Conservation (phyloP, 2,797 vertebrate genomes). For the Masticophis lateralis region DNA sequence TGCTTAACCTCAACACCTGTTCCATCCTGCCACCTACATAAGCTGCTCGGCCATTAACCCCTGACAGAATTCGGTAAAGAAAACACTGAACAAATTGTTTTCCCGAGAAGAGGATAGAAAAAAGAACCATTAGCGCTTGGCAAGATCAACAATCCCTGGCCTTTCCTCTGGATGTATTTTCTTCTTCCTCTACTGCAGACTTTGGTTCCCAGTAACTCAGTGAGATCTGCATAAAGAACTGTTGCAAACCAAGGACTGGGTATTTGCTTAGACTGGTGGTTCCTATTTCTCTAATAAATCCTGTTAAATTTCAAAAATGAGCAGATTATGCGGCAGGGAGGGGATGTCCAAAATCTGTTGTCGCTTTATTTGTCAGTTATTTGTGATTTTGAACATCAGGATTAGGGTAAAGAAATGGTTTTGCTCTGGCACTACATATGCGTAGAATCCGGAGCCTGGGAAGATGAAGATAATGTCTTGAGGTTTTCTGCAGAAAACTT, state of each 20-base stretch:
- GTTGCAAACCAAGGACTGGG: not conserved
- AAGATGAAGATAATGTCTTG: not conserved
- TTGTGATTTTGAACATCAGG: not conserved
- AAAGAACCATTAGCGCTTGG: not conserved
- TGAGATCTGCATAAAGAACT: not conserved
- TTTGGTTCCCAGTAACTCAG: not conserved
- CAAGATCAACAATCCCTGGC: not conserved
- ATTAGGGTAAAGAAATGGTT: not conserved
- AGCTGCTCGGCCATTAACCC: constrained; percentile 13
- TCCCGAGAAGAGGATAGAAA: not conserved
- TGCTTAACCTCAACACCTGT: constrained; percentile 38
- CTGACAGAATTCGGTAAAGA: not conserved
- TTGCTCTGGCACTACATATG: not conserved
- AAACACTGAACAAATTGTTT: not conserved
- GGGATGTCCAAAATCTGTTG: not conserved
- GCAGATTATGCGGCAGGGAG: not conserved
- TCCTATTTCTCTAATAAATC: not conserved
- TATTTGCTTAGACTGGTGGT: not conserved
- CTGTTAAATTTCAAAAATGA: not conserved
- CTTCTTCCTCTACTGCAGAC: not conserved
- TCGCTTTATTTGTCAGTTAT: not conserved
- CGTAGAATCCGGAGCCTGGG: not conserved
- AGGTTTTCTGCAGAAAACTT: not conserved
- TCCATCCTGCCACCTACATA: not conserved
- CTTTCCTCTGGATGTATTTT: not conserved